Base-by-base conservation (phyloP, 2,888 invertebrate species). In the Polietes domitor region DNA sequence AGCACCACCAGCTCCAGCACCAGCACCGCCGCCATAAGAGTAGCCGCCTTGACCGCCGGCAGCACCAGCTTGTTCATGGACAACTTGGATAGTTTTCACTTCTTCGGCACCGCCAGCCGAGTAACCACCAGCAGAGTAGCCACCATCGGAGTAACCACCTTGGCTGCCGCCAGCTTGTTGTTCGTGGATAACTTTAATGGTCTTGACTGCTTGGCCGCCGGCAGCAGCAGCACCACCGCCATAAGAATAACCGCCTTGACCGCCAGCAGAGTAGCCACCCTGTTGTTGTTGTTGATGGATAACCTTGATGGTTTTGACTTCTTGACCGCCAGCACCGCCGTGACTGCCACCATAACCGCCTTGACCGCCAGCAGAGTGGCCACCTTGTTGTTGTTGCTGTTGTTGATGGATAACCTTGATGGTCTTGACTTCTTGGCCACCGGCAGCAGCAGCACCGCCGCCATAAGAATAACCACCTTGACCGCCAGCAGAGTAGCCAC, bases 51-150 rank as follows among this genome's bases (percentile, higher is more conserved):
- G 53, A 53, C 77, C 83, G 1, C 80, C 82, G 24, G 21, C 70
- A 43, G 53, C 70, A 15, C 75, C 68, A 26, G 24, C 28, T 15
- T 86, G 84, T 1, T 86, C 86, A 58, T 86, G 85, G 28, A 87
- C 85, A 15, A 87, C 88, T 82, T 87, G 86, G 24, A 88, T 86
- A 50, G 86, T 86, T 76, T 87, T 82, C 9, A 82, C 80, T 50
- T 75, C 78, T 58, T 50, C 80, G 17, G 55, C 12, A 47, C 77
- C 83, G 74, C 58, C 77, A 61, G 21, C 41, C 10, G 43, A 43
- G 10, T 70, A 74, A 15, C 79, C 82, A 50, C 80, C 80, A n/a
- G 47, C 80, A 21, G 53, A 47, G 43, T 76, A 82, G 1, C 80
- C 82, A 43, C 68, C 76, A 47, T 26, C 47, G 1, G 53, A 65